Base-by-base conservation (phyloP, 2,113 vertebrate species). In the Coracopsis vasa region DNA sequence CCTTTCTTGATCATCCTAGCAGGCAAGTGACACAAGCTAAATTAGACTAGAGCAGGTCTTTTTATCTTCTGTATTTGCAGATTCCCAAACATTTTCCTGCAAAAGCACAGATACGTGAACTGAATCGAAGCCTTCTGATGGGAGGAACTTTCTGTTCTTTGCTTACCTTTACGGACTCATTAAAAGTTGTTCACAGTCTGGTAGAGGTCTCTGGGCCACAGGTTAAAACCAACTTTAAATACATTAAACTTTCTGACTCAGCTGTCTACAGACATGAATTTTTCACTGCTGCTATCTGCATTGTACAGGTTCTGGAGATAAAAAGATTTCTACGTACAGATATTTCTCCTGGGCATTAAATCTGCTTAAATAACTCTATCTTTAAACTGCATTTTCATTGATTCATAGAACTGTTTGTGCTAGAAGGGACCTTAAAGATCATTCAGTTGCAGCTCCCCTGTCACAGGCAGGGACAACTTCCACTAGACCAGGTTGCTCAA, bases 341-440 rank as follows among this genome's bases (percentile, higher is more conserved):
- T 62, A 33, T 91, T 96, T 60, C 47, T 91, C 51, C 19, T 91
- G 89, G 88, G 79, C 12, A 47, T 87, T 69, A 75, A 96, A 89
- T 72, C 60, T 70, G 9, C 51, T 90, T 85, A 84, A 90, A 88
- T 80, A 78, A 62, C 23, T 94, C 37, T 45, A 67, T 67, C 54
- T 90, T 95, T 73, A 94, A 92, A 88, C 20, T 8, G 14, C 3
- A 25, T 92, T 94, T 96, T 35, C 56, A 16, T 35, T 58, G 56
- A 58, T 15, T 35, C 56, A 16, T 58, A 35, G 56, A 35, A 58
- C 35, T 33, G 56, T n/a, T 35, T 24, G 56, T 23, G 23, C 35
- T 58, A 13, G 13, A 58, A 35, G 21, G 33, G 56, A 58, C 33
- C 21, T 58, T 58, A 35, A 58, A 35, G 33, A 58, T 35, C 21